Conservation (phyloP, 1,140 invertebrate species). For the Polyergus mexicanus region DNA sequence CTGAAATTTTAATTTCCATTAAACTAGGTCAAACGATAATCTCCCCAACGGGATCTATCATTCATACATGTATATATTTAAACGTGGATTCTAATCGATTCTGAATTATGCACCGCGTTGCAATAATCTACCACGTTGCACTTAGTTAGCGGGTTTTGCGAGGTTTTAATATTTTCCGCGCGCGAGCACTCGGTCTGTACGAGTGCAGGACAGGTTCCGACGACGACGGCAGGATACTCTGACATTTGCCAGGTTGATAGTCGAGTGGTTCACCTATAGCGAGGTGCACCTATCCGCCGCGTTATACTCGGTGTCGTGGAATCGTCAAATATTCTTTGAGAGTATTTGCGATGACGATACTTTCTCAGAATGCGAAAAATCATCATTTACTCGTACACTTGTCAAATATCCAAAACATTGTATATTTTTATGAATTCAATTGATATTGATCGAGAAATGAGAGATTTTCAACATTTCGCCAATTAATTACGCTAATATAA, state of each 20-base stretch:
- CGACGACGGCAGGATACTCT: slow-evolving; percentile 72
- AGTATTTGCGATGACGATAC: not conserved
- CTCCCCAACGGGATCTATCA: slow-evolving; percentile 7
- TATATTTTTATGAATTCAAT: not conserved
- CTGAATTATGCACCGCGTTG: slow-evolving; percentile 40
- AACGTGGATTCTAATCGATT: slow-evolving; percentile 25
- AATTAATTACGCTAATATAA: not conserved
- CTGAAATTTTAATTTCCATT: not conserved
- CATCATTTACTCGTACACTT: not conserved
- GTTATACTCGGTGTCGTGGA: slow-evolving; percentile 60
- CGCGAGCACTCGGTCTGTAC: slow-evolving; percentile 32
- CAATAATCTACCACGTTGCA: slow-evolving; percentile 40
- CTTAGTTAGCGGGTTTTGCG: slow-evolving; percentile 55
- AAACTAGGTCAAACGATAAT: slow-evolving; percentile 27
- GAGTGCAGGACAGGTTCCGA: slow-evolving; percentile 68
- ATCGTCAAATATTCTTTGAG: not conserved
- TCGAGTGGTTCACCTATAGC: slow-evolving; percentile 77
- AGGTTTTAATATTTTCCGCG: slow-evolving; percentile 50
- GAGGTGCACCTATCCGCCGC: slow-evolving; percentile 58
- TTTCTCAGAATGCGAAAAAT: no score
- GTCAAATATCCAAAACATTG: not conserved
- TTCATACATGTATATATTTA: slow-evolving; percentile 10
- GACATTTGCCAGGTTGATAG: slow-evolving; percentile 78
- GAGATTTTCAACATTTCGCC: not conserved
- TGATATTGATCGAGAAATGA: not conserved